Conservation (phyloP, 2,113 vertebrate species). For the Falco punctatus region DNA sequence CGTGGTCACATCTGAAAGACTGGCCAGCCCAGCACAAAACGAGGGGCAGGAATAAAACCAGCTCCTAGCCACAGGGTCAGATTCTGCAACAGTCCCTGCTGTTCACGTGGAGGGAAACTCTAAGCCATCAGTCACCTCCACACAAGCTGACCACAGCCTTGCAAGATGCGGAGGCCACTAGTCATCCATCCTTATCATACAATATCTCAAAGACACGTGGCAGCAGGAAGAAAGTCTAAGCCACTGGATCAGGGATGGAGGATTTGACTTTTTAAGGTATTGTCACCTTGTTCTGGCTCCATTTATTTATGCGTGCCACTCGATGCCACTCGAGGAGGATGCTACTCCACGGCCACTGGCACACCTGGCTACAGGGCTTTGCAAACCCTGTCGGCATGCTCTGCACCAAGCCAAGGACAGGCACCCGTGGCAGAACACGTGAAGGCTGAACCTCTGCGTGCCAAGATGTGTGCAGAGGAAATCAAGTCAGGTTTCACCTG, state of each 20-base stretch:
- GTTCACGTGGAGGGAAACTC: not conserved
- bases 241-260: not conserved
- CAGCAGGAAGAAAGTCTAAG: not conserved
- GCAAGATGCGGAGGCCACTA: not conserved
- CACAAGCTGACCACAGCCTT: too few relatives aligned
- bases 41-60: not conserved
- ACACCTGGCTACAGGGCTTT: not conserved
- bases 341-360: not conserved
- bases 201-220: accelerated
- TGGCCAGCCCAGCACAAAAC: not conserved
- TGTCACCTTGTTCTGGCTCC: not conserved
- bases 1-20: not conserved
- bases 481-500: too few relatives aligned
- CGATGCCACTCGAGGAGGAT: too few relatives aligned
- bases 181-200: too few relatives aligned
- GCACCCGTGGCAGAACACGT: accelerated
- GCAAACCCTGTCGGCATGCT: accelerated
- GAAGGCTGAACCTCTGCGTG: not conserved
- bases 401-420: not conserved
- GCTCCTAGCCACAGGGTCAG: too few relatives aligned
- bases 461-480: not conserved
- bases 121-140: not conserved
- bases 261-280: not conserved
- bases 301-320: not conserved
- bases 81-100: not conserved